These are phyloP conservation scores for Willowsia nigromaculata DNA, from an alignment of 2,888 invertebrate genomes.

Conservation along the genomic window DNA sequence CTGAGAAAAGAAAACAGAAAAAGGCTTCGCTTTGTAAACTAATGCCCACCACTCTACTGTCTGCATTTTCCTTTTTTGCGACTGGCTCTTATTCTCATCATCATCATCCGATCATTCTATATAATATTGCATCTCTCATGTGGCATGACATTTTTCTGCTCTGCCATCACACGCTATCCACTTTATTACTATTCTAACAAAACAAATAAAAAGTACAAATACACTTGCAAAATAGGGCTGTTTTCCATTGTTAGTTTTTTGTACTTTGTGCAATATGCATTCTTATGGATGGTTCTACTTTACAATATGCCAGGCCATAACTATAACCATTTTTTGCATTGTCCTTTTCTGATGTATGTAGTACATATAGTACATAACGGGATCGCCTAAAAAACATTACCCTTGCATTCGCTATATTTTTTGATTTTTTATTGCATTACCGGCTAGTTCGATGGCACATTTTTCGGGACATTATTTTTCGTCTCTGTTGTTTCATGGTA, in stretches of 20 bases:
- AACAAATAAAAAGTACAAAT: conserved; percentile 13
- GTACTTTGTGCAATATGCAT: not conserved
- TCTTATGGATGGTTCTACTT: not conserved
- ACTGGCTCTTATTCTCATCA: not conserved
- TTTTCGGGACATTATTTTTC: not conserved
- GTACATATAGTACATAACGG: conserved; percentile 23
- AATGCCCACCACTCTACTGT: not conserved
- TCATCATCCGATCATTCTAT: not conserved
- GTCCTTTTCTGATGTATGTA: not conserved
- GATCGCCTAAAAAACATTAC: conserved; percentile 21
- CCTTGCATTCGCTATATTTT: not conserved
- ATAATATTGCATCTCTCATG: not conserved
- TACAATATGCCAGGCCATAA: not conserved
- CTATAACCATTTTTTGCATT: conserved; percentile 21
- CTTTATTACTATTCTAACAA: not conserved
- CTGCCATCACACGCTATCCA: not conserved
- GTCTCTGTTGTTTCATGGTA: not conserved
- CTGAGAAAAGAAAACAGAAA: not conserved
- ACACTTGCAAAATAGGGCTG: not conserved
- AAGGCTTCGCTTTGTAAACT: not conserved
- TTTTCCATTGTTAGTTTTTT: not conserved
- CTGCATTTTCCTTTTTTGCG: not conserved
- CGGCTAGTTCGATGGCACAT: not conserved
- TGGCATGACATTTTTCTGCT: not conserved
- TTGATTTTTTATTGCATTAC: not conserved